Conservation (phyloP, 92 coral and sea anemone genomes). For the Actinernus sp. region DNA sequence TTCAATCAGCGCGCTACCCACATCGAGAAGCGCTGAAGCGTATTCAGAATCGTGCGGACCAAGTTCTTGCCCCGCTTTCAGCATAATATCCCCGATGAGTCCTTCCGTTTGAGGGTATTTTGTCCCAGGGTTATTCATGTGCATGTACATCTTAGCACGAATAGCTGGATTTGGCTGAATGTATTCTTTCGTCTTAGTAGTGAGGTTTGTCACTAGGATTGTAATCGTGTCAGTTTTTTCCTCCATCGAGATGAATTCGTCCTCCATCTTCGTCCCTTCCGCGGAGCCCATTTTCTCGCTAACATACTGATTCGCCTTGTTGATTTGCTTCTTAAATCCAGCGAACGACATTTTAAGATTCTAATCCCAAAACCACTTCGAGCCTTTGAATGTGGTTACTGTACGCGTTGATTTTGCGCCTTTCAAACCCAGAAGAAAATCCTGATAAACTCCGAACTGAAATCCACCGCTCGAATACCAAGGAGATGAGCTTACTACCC, state of each 20-base stretch:
- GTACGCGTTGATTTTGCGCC: too few species aligned
- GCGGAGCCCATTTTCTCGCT: constrained; percentile 95
- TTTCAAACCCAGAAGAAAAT: too few species aligned
- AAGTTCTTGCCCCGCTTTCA: constrained; percentile 84
- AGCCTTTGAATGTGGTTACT: too few species aligned
- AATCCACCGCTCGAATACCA: too few species aligned
- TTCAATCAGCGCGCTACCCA: constrained; percentile 80
- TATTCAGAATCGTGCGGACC: constrained; percentile 74
- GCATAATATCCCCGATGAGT: constrained; percentile 78
- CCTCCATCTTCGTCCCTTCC: constrained; percentile 91
- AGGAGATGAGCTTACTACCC: background rate
- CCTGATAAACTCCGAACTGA: too few species aligned
- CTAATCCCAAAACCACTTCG: background rate
- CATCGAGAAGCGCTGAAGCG: constrained; percentile 86
- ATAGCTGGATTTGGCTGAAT: constrained; percentile 84
- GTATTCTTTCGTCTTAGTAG: constrained; percentile 80
- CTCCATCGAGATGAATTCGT: constrained; percentile 79
- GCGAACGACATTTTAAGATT: constrained; percentile 79
- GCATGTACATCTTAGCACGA: constrained; percentile 86
- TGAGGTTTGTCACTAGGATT: constrained; percentile 63
- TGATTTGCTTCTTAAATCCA: constrained; percentile 88
- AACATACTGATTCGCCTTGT: constrained; percentile 92
- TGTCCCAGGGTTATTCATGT: constrained; percentile 64
- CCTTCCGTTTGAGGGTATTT: constrained; percentile 86
- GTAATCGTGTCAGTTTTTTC: constrained; percentile 81